These are phyloP conservation scores for Verasper variegatus DNA, from an alignment of 2,113 vertebrate genomes.

Conservation along the genomic window DNA sequence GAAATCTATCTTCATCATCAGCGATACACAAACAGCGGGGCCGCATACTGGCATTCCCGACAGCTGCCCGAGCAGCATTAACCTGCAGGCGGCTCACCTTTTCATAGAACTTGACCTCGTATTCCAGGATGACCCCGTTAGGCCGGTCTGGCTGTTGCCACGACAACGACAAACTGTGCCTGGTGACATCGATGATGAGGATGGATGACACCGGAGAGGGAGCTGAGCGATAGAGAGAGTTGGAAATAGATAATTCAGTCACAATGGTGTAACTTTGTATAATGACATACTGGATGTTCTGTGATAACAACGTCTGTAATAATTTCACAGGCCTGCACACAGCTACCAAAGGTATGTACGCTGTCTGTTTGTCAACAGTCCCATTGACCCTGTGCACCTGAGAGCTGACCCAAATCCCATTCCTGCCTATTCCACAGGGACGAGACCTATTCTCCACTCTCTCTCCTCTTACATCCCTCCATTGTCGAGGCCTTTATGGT, in stretches of 20 bases:
- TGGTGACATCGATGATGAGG: constrained; percentile 94
- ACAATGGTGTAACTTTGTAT: background rate
- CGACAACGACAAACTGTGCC: constrained; percentile 91
- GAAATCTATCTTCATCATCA: constrained; percentile 41
- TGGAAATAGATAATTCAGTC: constrained; percentile 3
- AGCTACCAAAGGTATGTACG: background rate
- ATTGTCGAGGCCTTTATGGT: constrained; percentile 14
- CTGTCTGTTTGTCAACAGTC: constrained; percentile 42
- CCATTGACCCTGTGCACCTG: constrained; percentile 47
- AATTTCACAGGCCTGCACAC: background rate
- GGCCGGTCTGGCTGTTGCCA: constrained; percentile 97
- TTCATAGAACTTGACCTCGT: constrained; percentile 99
- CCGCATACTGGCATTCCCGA: constrained; percentile 52
- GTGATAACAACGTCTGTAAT: background rate
- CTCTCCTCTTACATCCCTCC: constrained; percentile 33
- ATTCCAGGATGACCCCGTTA: constrained; percentile 97
- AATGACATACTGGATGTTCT: background rate
- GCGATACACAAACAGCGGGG: constrained; percentile 35
- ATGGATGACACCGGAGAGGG: constrained; percentile 93
- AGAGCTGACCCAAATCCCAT: constrained; percentile 60
- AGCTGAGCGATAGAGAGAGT: constrained; percentile 78
- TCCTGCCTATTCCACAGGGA: constrained; percentile 34
- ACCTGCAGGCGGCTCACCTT: constrained; percentile 86
- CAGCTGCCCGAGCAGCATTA: constrained; percentile 43
- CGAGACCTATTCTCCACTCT: constrained; percentile 28